Percentiles rank a stretch among this genome's conserved stretches.
Conservation (phyloP, 2,888 invertebrate species). For the Drosophila kanekoi region DNA sequence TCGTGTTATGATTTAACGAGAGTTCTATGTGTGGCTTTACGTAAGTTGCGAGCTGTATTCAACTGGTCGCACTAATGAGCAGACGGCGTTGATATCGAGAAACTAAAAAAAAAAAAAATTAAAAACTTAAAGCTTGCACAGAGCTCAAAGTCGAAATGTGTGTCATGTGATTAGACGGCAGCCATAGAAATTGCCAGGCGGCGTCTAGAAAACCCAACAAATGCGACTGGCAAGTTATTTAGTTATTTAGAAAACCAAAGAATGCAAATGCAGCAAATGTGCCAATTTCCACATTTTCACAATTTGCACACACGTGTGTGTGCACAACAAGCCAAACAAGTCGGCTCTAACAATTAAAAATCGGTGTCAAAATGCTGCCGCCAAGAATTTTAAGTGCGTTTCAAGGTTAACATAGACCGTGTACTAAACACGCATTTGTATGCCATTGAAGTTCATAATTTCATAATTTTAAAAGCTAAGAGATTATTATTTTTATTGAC, state of each 20-base stretch:
- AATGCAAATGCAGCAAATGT: constrained; percentile 69
- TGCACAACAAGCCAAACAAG: constrained; percentile 49
- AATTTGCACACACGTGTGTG: constrained; percentile 7
- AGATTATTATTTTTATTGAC: too few species aligned
- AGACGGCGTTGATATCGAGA: constrained; percentile 31
- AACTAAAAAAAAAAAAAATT: constrained; percentile 11
- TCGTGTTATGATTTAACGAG: not conserved
- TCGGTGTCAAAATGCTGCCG: constrained; percentile 70
- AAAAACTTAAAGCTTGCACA: constrained; percentile 38
- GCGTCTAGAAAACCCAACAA: constrained; percentile 59
- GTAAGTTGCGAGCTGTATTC: not conserved
- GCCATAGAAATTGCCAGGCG: constrained; percentile 64
- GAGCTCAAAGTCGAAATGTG: constrained; percentile 48
- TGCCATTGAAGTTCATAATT: too few species aligned
- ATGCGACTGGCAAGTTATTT: constrained; percentile 66
- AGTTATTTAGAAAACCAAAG: constrained; percentile 75
- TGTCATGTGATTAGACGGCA: constrained; percentile 44
- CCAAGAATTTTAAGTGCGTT: constrained; percentile 71
- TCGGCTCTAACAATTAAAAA: constrained; percentile 65
- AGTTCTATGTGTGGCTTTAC: not conserved
- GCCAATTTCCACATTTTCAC: constrained; percentile 55
- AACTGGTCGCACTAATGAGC: constrained; percentile 32
- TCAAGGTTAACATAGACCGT: constrained; percentile 72
- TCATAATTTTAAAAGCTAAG: too few species aligned
- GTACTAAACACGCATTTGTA: constrained; percentile 26